Base-by-base conservation (phyloP, 1,140 invertebrate genomes). In the Drosophila insularis region DNA sequence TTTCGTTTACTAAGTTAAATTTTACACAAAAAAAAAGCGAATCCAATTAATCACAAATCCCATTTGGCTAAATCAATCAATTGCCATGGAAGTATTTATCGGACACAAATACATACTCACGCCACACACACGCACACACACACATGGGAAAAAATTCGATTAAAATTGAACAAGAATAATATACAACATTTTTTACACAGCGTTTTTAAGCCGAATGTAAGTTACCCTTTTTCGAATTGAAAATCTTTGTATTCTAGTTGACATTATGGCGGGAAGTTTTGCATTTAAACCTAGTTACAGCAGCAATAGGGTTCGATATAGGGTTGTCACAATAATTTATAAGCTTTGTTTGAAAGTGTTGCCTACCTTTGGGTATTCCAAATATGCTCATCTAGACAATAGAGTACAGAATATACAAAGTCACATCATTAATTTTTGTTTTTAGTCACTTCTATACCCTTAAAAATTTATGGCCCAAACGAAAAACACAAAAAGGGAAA, bases 341-440 rank as follows among this genome's bases (percentile, higher is more conserved):
- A 50, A 11, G 43, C 2, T 17, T 21, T 50, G 4, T 50, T 10
- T 11, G 3, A 50, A 50, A 50, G 43, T 21, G 3, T 50, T 19
- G 43, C 17, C 21, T 21, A 50, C 43, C 7, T 50, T 50, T 21
- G 8, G 43, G 17, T 1, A 10, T 4, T 46, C 7, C 19, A 46
- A 50, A 50, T 50, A 50, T 21, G 17, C 43, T n/a, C 40, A 14
- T 4, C n/a, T 37, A 37, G 35, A 37, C 17, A 14, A 50, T 5
- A 50, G 8, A 50, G 8, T 50, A 50, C 17, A 21, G 19, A 4
- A 19, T 21, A 19, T 50, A 21, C 17, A 21, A 68, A 70, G 64
- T 75, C 73, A 70, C 81, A 80, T 84, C 77, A 85, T 84, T 82
- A 84, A 84, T 82, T 82, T 82, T 84, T 84, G 75, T 77, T 67